Conservation (phyloP, 2,888 invertebrate genomes). For the Cancer borealis region DNA sequence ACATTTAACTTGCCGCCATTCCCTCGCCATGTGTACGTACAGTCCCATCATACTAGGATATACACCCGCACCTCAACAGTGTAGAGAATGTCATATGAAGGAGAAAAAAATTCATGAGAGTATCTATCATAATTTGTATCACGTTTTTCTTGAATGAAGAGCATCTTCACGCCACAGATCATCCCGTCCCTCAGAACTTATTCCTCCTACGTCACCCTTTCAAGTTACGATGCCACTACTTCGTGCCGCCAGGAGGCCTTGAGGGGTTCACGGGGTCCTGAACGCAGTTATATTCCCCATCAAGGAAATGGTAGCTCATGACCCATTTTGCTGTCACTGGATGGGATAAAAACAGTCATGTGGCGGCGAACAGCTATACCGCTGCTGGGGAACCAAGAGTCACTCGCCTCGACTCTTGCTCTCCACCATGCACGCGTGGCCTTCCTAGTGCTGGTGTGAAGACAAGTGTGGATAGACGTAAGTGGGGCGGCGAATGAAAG, state of each 20-base stretch:
- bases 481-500: neutral
- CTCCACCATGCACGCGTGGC: neutral
- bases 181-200: neutral
- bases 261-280: neutral
- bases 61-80: neutral
- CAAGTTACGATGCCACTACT: neutral
- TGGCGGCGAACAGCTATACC: neutral
- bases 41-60: neutral
- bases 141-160: neutral
- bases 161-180: neutral
- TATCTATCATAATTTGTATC: neutral
- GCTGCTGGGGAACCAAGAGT: neutral
- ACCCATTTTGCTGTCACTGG: neutral
- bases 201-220: neutral
- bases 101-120: neutral
- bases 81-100: neutral
- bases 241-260: neutral
- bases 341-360: neutral
- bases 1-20: neutral
- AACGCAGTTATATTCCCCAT: neutral
- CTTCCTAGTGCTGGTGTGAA: neutral
- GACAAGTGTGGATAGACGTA: neutral
- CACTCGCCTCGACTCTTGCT: slow-evolving; percentile 2
- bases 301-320: neutral
- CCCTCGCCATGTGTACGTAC: neutral